These are phyloP conservation scores for Xanthorhoe designata DNA, from an alignment of 2,888 invertebrate species.

Conservation along the genomic window DNA sequence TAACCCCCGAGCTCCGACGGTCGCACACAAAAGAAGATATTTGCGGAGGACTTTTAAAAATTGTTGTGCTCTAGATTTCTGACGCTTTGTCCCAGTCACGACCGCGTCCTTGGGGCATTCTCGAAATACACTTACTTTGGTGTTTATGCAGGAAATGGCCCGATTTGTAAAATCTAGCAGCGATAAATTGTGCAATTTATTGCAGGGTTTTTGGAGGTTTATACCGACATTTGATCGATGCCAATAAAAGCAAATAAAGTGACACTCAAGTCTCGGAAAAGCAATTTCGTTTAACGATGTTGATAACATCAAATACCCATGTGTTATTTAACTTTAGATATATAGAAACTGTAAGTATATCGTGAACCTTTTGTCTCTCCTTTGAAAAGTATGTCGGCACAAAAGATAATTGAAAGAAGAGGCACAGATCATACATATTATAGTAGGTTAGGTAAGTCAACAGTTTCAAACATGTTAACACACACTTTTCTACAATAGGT, in stretches of 20 bases:
- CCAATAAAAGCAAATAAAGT: slow-evolving; percentile 19
- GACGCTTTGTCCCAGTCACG: slow-evolving; percentile 71
- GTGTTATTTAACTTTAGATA: neutral
- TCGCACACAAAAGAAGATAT: slow-evolving; percentile 53
- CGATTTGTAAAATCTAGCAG: slow-evolving; percentile 35
- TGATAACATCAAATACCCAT: slow-evolving; percentile 11
- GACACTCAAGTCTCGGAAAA: slow-evolving; percentile 13
- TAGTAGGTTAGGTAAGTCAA: neutral
- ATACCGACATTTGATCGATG: slow-evolving; percentile 21
- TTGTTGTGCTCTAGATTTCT: slow-evolving; percentile 64
- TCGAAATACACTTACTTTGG: slow-evolving; percentile 52
- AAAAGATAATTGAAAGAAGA: slow-evolving; percentile 2
- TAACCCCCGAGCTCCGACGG: slow-evolving; percentile 38
- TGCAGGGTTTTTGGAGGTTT: slow-evolving; percentile 10
- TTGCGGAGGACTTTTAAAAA: slow-evolving; percentile 61
- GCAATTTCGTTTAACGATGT: slow-evolving; percentile 17
- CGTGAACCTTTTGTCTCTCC: neutral
- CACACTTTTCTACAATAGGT: neutral
- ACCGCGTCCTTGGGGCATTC: slow-evolving; percentile 58
- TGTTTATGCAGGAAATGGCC: slow-evolving; percentile 45
- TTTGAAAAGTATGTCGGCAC: neutral
- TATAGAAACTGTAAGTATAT: neutral
- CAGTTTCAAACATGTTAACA: neutral
- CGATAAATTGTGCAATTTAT: slow-evolving; percentile 29
- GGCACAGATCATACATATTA: neutral